Evolutionary conservation across 2,797 vertebrate genomes (phyloP).

Genomic region (Enteromius afrohamiltoni): DNA sequence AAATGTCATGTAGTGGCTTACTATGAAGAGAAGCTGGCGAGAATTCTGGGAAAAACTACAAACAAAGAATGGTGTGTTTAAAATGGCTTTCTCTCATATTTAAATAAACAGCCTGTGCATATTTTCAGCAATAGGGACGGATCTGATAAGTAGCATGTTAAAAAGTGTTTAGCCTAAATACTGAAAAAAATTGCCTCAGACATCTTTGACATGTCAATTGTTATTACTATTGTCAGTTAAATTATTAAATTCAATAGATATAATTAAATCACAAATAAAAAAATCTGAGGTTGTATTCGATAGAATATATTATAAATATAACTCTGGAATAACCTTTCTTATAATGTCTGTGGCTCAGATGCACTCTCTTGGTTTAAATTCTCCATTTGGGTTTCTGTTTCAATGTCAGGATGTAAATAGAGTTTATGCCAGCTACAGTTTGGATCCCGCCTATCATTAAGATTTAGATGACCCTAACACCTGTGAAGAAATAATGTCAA

Average conservation of each 20-base stretch:
- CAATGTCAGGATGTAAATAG: background rate
- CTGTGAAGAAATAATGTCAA: background rate
- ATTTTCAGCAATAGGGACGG: background rate
- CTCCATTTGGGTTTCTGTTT: background rate
- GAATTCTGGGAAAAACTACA: conserved; percentile 44
- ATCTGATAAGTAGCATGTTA: background rate
- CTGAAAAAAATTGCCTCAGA: background rate
- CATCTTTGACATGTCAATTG: background rate
- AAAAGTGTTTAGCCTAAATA: background rate
- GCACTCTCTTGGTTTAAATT: background rate
- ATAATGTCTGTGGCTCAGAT: background rate
- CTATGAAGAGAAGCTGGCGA: conserved; percentile 13
- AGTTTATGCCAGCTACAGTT: background rate
- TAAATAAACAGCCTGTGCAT: background rate
- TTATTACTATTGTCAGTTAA: no score
- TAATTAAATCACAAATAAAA: background rate
- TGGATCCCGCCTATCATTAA: background rate
- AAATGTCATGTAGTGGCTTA: conserved; percentile 38
- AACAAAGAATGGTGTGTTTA: background rate
- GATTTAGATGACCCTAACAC: background rate
- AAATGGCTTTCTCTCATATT: background rate
- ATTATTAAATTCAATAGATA: background rate
- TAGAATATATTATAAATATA: background rate
- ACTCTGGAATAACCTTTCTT: background rate
- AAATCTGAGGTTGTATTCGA: background rate